Evolutionary conservation across 1,140 invertebrate species (phyloP).

Genomic region (Drosophila simulans): DNA sequence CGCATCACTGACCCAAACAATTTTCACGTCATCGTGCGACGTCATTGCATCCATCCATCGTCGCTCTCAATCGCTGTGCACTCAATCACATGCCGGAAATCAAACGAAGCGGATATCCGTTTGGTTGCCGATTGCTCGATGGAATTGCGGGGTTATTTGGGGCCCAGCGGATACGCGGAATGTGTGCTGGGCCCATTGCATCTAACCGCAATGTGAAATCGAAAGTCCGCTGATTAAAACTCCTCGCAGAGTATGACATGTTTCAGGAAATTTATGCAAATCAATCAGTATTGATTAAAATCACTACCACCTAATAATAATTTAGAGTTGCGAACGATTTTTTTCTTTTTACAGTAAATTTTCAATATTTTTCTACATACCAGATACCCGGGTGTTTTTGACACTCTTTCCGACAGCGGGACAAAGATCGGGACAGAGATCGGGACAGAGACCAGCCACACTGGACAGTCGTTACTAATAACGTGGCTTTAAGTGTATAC

Average conservation of each 20-base stretch:
- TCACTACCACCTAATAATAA: not conserved
- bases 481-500: no score
- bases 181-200: slow-evolving; percentile 23
- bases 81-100: slow-evolving; percentile 81
- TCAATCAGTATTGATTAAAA: slow-evolving; percentile 55
- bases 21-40: slow-evolving; percentile 26
- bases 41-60: slow-evolving; percentile 56
- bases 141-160: slow-evolving; percentile 9
- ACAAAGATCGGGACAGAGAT: no score
- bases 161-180: not conserved
- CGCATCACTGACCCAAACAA: slow-evolving; percentile 5
- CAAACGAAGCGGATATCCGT: slow-evolving; percentile 77
- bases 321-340: not conserved
- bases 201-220: slow-evolving; percentile 75
- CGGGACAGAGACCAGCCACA: no score
- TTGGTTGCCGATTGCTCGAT: slow-evolving; percentile 40
- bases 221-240: slow-evolving; percentile 79
- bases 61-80: slow-evolving; percentile 68
- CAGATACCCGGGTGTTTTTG: no score
- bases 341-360: no score
- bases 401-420: no score
- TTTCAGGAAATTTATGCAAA: slow-evolving; percentile 72
- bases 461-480: no score
- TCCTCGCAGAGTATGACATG: slow-evolving; percentile 37
- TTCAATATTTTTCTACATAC: no score